A percentile compares a stretch with the other conserved stretches of the same genome.
phyloP scores from a whole-genome alignment of 2,888 invertebrate genomes.

The Nowickia ferox region DNA sequence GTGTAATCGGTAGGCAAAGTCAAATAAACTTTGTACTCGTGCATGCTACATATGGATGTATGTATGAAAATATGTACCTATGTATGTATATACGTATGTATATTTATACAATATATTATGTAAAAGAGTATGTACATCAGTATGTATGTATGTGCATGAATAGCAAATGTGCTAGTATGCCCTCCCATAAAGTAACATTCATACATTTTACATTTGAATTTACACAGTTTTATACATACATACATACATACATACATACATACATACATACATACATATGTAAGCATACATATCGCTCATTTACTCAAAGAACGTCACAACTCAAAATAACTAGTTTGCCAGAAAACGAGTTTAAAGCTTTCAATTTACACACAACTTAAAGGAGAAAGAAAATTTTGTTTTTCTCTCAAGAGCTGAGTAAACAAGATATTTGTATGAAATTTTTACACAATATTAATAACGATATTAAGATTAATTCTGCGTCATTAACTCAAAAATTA shows the following conservation, averaged over 20 bases:
- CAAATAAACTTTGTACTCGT: constrained; percentile 45
- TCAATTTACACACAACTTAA: too few relatives aligned
- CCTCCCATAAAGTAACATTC: not conserved
- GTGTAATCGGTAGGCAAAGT: constrained; percentile 68
- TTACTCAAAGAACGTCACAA: too few relatives aligned
- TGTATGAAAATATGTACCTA: not conserved
- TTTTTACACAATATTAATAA: too few relatives aligned
- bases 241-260: not conserved
- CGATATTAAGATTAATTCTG: too few relatives aligned
- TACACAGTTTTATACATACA: not conserved
- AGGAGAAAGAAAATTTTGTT: too few relatives aligned
- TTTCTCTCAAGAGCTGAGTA: too few relatives aligned
- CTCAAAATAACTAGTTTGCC: too few relatives aligned
- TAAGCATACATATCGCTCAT: too few relatives aligned
- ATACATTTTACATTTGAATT: constrained; percentile 27
- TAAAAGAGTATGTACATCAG: not conserved
- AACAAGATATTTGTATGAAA: too few relatives aligned
- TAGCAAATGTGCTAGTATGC: not conserved
- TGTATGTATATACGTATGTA: not conserved
- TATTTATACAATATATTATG: too few relatives aligned
- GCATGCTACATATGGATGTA: not conserved
- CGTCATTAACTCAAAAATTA: too few relatives aligned
- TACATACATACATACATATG: not conserved
- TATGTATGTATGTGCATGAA: not conserved
- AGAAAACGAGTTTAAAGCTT: too few relatives aligned